A percentile compares a stretch with the other conserved stretches of the same genome.
Evolutionary conservation across 2,888 invertebrate genomes (phyloP).

Genomic region (Tanytarsus gracilentus): DNA sequence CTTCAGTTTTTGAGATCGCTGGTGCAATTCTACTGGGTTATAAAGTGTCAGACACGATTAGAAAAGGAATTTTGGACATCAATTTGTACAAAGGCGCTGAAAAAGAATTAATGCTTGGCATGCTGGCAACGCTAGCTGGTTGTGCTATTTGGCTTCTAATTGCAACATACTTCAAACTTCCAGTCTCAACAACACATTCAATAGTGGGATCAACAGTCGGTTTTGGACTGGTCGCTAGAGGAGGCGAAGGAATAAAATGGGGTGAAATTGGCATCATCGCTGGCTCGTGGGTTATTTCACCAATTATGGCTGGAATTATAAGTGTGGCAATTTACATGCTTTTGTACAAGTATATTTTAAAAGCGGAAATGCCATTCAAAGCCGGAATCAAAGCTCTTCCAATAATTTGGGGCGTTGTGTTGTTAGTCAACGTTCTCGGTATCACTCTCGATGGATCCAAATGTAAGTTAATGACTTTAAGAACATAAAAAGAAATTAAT

Average conservation of each 20-base stretch:
- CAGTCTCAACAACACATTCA: constrained; percentile 97
- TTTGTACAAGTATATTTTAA: constrained; percentile 65
- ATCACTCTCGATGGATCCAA: constrained; percentile 82
- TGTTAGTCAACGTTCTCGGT: constrained; percentile 79
- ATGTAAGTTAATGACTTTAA: constrained; percentile 47
- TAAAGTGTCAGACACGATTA: constrained; percentile 90
- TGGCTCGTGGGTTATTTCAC: constrained; percentile 91
- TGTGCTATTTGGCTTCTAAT: constrained; percentile 88
- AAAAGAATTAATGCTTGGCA: constrained; percentile 75
- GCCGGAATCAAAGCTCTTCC: constrained; percentile 72
- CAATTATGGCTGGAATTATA: constrained; percentile 75
- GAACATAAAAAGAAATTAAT: background rate
- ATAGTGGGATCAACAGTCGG: constrained; percentile 98
- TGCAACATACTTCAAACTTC: constrained; percentile 89
- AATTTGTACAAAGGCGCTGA: constrained; percentile 67
- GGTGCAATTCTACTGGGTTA: constrained; percentile 84
- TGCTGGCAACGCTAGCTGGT: constrained; percentile 73
- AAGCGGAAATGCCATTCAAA: constrained; percentile 59
- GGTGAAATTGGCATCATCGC: constrained; percentile 60
- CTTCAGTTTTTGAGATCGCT: constrained; percentile 84
- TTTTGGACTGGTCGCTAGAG: constrained; percentile 87
- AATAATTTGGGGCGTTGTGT: constrained; percentile 76
- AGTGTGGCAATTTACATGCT: constrained; percentile 66
- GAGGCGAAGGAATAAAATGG: constrained; percentile 73
- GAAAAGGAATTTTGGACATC: constrained; percentile 85